Evolutionary conservation across 2,888 invertebrate species (phyloP), one percentile per base, ranked within the genome.

Genomic region (Sarcophaga variegata): DNA sequence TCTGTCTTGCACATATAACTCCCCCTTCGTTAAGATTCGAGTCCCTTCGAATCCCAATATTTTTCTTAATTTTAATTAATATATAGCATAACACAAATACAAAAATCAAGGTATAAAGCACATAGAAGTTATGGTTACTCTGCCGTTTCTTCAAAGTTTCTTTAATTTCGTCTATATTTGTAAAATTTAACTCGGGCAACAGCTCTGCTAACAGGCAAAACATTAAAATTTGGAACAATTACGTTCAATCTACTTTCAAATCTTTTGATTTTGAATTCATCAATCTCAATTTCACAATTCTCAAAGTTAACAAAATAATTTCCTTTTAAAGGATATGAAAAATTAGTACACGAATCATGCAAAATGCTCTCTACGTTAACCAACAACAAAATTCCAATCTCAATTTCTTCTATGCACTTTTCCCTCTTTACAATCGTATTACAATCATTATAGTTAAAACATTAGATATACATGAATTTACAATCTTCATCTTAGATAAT

Each of bases 151-250:
- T 37, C 60, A 78, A 60, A 17, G 4, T 37, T 8, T 78, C n/a
- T 60, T 47, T 4, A 27, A 78, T 69, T 69, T 78, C 60, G 2
- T 47, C 10, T 47, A 69, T 37, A 69, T 62, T 69, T 2, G 78
- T 69, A 69, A 78, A 69, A 22, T 60, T 78, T 69, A 78, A 14
- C 20, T 67, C 45, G 4, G 78, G 69, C 59, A 78, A 78, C n/a
- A 78, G 25, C 45, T 78, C 69, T 37, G 69, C 70, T 78, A 69
- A 25, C n/a, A 37, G 78, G 78, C 25, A 71, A 71, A 54, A 54
- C 17, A 75, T 67, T 81, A 69, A 72, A 62, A 60, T 81, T 81
- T 45, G 81, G 81, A 67, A 74, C 67, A 74, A 81, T 59, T 74
- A 81, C 47, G 45, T 72, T 75, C 4, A 22, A 54, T 70, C 62